These are phyloP conservation scores for Smithornis capensis DNA, from an alignment of 2,113 vertebrate genomes.

Conservation along the genomic window DNA sequence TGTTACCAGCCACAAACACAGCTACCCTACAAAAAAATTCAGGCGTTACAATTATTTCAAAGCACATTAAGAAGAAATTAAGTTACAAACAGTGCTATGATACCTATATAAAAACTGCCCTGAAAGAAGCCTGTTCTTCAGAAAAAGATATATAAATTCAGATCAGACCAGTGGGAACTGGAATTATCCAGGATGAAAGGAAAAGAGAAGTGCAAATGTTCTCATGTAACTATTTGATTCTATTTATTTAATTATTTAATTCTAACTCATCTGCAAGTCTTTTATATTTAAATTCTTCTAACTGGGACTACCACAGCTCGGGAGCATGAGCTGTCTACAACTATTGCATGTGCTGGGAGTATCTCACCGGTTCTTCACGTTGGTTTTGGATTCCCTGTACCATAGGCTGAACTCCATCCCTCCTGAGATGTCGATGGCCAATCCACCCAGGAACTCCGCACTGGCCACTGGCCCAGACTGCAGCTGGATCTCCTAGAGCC, in stretches of 20 bases:
- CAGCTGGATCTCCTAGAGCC: slow-evolving; percentile 84
- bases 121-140: neutral
- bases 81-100: neutral
- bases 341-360: neutral
- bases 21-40: slow-evolving; percentile 78
- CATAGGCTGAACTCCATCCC: slow-evolving; percentile 98
- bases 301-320: neutral
- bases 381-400: slow-evolving; percentile 98
- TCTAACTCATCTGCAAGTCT: neutral
- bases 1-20: slow-evolving; percentile 77
- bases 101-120: neutral
- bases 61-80: neutral
- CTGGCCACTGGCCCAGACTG: slow-evolving; percentile 88
- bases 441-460: slow-evolving; percentile 84
- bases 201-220: neutral
- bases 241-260: neutral
- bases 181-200: neutral
- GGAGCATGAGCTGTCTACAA: neutral
- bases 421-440: slow-evolving; percentile 95
- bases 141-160: neutral
- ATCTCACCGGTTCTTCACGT: slow-evolving; percentile 90
- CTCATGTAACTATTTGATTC: neutral
- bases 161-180: neutral
- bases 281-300: neutral
- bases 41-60: neutral